Conservation (phyloP, 2,797 vertebrate genomes). For the Sciurus carolinensis region DNA sequence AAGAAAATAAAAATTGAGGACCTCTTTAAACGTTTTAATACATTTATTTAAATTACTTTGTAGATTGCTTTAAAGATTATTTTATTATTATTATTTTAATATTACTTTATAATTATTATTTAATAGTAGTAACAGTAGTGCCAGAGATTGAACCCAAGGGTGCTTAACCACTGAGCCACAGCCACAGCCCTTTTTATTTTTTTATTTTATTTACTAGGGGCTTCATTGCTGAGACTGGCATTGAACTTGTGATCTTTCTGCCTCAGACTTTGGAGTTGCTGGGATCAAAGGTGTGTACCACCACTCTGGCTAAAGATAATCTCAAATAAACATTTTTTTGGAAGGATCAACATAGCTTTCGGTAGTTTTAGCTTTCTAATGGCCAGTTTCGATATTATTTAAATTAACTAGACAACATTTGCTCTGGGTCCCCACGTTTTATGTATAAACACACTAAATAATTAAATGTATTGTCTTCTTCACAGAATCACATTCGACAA, state of each 20-base stretch:
- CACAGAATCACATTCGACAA: background rate
- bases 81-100: too few species aligned
- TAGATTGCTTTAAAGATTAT: background rate
- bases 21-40: background rate
- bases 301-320: background rate
- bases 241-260: too few species aligned
- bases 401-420: background rate
- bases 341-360: too few species aligned
- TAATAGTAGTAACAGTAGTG: too few species aligned
- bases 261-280: too few species aligned
- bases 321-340: background rate
- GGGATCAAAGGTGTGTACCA: too few species aligned
- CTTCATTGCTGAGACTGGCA: too few species aligned
- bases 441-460: background rate
- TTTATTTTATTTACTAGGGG: too few species aligned
- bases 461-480: background rate
- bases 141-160: too few species aligned
- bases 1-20: background rate
- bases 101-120: too few species aligned
- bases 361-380: background rate
- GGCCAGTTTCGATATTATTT: background rate
- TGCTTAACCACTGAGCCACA: too few species aligned
- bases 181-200: too few species aligned
- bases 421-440: accelerated
- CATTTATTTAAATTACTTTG: background rate